A percentile compares a stretch with the other conserved stretches of the same genome.
These are phyloP conservation scores for Peucedramus taeniatus DNA, from an alignment of 2,113 vertebrate species.

Conservation along the genomic window DNA sequence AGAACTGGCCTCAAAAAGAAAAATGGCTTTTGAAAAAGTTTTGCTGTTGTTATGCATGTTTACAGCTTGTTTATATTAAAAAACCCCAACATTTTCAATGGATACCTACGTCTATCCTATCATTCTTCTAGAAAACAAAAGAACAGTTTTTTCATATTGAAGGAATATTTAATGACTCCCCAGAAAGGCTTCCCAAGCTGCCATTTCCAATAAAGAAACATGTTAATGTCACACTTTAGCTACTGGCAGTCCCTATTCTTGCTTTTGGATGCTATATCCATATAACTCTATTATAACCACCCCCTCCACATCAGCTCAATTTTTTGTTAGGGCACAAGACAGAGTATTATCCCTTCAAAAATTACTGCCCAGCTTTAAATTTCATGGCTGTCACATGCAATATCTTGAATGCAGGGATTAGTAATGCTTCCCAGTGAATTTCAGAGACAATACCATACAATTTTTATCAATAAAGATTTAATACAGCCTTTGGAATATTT, in stretches of 20 bases:
- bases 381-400: background rate
- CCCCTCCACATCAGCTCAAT: background rate
- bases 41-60: background rate
- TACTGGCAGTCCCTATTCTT: background rate
- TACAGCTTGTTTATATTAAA: background rate
- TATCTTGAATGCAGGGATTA: background rate
- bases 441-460: background rate
- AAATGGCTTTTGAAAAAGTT: background rate
- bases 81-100: background rate
- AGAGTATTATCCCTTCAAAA: background rate
- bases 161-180: background rate
- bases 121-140: background rate
- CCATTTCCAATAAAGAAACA: background rate
- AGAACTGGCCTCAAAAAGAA: background rate
- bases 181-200: background rate
- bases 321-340: background rate
- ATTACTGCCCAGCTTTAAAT: slow-evolving; percentile 10
- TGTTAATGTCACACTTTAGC: background rate
- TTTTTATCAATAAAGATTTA: slow-evolving; percentile 15
- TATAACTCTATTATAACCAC: background rate
- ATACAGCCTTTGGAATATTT: background rate
- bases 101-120: background rate
- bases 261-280: background rate
- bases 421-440: background rate
- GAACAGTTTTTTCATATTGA: background rate